Conservation (phyloP, 23 tunicate genomes). For the Halocynthia aurantium region DNA sequence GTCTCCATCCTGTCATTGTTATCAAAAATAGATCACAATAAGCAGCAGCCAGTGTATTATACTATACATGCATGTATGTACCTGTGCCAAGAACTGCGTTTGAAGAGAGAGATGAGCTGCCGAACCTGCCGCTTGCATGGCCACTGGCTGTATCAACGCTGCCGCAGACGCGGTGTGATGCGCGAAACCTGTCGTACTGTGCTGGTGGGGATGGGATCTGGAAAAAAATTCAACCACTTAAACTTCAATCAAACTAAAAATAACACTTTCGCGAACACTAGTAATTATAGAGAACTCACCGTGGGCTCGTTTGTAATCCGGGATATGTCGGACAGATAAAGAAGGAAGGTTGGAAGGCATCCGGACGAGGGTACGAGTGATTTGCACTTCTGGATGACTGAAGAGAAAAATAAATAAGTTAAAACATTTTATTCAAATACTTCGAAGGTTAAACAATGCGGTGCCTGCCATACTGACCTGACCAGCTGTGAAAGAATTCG, state of each 20-base stretch:
- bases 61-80: background rate
- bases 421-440: too few species aligned
- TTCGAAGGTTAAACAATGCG: too few species aligned
- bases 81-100: constrained; percentile 65
- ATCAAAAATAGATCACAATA: too few species aligned
- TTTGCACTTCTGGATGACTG: constrained; percentile 25
- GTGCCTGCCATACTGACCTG: constrained; percentile 7
- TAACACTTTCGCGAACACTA: background rate
- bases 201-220: constrained; percentile 11
- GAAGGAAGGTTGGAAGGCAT: constrained; percentile 65
- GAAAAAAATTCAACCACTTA: background rate
- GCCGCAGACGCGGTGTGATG: constrained; percentile 27
- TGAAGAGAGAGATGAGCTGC: constrained; percentile 63
- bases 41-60: too few species aligned
- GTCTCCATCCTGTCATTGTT: background rate
- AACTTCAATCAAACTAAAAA: background rate
- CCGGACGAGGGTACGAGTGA: constrained; percentile 39
- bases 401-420: background rate
- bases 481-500: constrained; percentile 18
- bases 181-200: constrained; percentile 1
- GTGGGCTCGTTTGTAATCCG: constrained; percentile 61
- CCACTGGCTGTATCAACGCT: constrained; percentile 29
- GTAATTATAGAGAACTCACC: constrained; percentile 1
- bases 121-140: constrained; percentile 15
- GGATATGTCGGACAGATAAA: constrained; percentile 78